Percentiles rank a stretch among this genome's conserved stretches.
Evolutionary conservation across 1,140 invertebrate genomes (phyloP).

Genomic region (Pseudomyrmex dendroicus): DNA sequence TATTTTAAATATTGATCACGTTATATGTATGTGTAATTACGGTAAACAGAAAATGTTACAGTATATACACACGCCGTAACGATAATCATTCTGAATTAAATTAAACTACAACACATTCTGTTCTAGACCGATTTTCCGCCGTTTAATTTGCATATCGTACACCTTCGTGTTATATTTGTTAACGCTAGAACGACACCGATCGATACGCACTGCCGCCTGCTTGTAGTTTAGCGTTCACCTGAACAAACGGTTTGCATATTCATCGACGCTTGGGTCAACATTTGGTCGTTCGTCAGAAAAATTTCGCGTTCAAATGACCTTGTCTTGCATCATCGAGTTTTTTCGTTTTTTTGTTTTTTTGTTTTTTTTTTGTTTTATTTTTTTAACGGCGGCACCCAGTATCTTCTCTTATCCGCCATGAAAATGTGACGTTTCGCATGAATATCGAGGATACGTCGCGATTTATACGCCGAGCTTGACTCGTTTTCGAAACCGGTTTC

Average conservation of each 20-base stretch:
- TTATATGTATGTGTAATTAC: neutral
- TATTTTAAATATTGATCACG: neutral
- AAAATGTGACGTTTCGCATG: conserved; percentile 34
- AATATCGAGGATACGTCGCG: conserved; percentile 37
- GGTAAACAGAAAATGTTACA: neutral
- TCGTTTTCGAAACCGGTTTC: conserved; percentile 61
- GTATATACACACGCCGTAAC: neutral
- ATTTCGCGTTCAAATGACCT: conserved; percentile 45
- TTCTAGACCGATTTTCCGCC: conserved; percentile 26
- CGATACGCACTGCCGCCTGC: conserved; percentile 15
- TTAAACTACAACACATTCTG: conserved; percentile 39
- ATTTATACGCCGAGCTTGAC: conserved; percentile 61
- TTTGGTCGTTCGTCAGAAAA: conserved; percentile 61
- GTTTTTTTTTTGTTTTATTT: no score
- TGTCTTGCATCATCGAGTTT: conserved; percentile 24
- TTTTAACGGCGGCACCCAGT: neutral
- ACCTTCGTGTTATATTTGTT: conserved; percentile 39
- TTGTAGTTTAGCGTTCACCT: conserved; percentile 60
- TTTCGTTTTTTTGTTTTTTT: no score
- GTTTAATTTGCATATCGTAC: conserved; percentile 61
- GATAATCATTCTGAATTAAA: conserved; percentile 58
- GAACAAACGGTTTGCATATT: conserved; percentile 63
- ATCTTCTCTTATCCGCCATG: conserved; percentile 3
- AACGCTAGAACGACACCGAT: conserved; percentile 55
- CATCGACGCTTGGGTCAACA: conserved; percentile 62